phyloP scores from a whole-genome alignment of 2,797 vertebrate genomes.

The Tauraco hartlaubi region DNA sequence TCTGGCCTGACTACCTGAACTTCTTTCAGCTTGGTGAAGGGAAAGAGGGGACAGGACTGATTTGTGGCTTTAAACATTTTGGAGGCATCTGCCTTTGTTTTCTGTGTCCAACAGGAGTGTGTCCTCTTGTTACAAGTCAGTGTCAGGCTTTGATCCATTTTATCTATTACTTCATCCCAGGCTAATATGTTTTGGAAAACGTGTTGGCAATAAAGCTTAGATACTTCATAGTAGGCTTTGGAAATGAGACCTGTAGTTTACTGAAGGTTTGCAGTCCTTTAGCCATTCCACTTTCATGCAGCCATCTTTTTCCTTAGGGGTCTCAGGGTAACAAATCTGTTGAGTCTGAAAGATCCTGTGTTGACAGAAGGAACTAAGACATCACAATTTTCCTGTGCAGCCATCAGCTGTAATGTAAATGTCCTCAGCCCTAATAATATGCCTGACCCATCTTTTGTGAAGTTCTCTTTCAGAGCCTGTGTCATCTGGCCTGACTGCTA shows the following conservation, averaged over 20 bases:
- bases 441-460: slow-evolving; percentile 25
- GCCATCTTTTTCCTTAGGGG: background rate
- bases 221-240: background rate
- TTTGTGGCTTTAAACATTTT: background rate
- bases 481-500: slow-evolving; percentile 31
- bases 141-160: slow-evolving; percentile 16
- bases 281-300: background rate
- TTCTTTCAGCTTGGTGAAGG: background rate
- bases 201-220: background rate
- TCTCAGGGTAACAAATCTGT: slow-evolving; percentile 12
- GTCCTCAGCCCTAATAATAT: slow-evolving; percentile 47
- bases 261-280: background rate
- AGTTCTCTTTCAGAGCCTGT: slow-evolving; percentile 44
- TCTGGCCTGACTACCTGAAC: background rate
- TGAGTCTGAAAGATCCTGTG: background rate
- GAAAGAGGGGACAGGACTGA: background rate
- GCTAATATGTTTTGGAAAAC: slow-evolving; percentile 25
- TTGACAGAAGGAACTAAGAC: slow-evolving; percentile 32
- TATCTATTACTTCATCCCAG: slow-evolving; percentile 12
- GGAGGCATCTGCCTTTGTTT: background rate
- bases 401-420: slow-evolving; percentile 19
- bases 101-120: background rate
- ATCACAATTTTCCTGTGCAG: slow-evolving; percentile 4
- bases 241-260: background rate
- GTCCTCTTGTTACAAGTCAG: slow-evolving; percentile 1